phyloP scores from a whole-genome alignment of 2,888 invertebrate genomes.

The Hypselothyrea guttata region DNA sequence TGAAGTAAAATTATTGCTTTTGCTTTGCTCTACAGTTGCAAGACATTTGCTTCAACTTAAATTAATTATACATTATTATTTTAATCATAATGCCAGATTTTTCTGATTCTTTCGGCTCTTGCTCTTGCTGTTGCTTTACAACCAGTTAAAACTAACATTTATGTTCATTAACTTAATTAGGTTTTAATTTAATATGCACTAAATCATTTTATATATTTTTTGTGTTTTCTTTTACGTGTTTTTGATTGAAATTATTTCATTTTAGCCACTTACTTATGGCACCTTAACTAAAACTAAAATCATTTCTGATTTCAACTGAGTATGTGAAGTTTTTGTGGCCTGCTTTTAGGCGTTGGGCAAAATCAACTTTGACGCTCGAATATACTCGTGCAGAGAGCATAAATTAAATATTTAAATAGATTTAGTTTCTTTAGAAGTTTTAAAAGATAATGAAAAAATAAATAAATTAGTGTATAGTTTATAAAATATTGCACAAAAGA shows the following conservation, averaged over 20 bases:
- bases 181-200: slow-evolving; percentile 26
- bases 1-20: slow-evolving; percentile 70
- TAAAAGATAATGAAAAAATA: not conserved
- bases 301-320: slow-evolving; percentile 4
- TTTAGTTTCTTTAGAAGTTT: not conserved
- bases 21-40: slow-evolving; percentile 58
- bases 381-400: slow-evolving; percentile 17
- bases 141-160: slow-evolving; percentile 66
- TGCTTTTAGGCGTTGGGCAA: slow-evolving; percentile 33
- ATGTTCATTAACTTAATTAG: slow-evolving; percentile 31
- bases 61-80: slow-evolving; percentile 41
- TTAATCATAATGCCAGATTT: slow-evolving; percentile 35
- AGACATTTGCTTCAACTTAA: slow-evolving; percentile 44
- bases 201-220: slow-evolving; percentile 31
- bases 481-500: too few relatives aligned
- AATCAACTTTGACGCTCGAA: slow-evolving; percentile 3
- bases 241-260: slow-evolving; percentile 7
- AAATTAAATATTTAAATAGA: not conserved
- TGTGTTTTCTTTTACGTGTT: slow-evolving; percentile 36
- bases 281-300: slow-evolving; percentile 18
- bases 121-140: slow-evolving; percentile 46
- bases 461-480: too few relatives aligned
- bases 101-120: slow-evolving; percentile 28
- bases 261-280: slow-evolving; percentile 38
- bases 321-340: slow-evolving; percentile 17